A percentile compares a stretch with the other conserved stretches of the same genome.
Conservation (phyloP, 2,113 vertebrate genomes). For the Alaudala cheleensis region DNA sequence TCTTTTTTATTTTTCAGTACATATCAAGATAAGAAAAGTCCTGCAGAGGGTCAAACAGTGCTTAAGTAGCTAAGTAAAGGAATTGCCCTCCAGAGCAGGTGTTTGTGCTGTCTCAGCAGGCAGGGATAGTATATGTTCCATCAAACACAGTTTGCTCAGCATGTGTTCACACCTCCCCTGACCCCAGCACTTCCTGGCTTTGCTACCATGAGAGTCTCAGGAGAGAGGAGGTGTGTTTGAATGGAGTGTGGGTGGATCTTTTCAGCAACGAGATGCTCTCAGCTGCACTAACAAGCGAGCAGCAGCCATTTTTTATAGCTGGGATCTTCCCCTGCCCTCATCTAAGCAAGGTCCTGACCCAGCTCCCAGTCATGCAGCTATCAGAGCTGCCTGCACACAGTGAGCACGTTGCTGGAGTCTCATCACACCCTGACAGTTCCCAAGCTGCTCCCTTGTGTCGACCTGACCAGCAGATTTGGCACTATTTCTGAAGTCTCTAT, state of each 20-base stretch:
- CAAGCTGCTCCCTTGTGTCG: accelerated
- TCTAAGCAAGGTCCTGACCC: neutral
- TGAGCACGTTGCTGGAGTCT: accelerated
- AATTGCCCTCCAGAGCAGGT: constrained; percentile 49
- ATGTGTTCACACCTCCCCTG: constrained; percentile 23
- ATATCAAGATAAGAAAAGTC: constrained; percentile 2
- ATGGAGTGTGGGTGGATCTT: neutral
- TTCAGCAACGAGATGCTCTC: neutral
- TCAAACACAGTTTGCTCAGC: constrained; percentile 35
- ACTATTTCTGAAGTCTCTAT: neutral
- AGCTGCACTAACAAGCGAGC: neutral
- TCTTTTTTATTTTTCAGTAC: neutral
- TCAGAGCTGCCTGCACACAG: neutral
- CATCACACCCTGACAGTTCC: neutral
- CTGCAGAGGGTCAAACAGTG: constrained; percentile 28
- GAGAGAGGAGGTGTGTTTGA: constrained; percentile 15
- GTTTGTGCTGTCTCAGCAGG: constrained; percentile 51
- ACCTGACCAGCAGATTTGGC: neutral
- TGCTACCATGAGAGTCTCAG: constrained; percentile 13
- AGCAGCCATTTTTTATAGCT: neutral
- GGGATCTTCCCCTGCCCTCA: neutral
- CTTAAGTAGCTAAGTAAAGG: constrained; percentile 37
- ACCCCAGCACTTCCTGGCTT: constrained; percentile 5
- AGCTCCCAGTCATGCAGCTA: neutral
- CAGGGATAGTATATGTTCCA: constrained; percentile 28